Conservation (phyloP, 2,888 invertebrate genomes). For the Melinaea menophilus region DNA sequence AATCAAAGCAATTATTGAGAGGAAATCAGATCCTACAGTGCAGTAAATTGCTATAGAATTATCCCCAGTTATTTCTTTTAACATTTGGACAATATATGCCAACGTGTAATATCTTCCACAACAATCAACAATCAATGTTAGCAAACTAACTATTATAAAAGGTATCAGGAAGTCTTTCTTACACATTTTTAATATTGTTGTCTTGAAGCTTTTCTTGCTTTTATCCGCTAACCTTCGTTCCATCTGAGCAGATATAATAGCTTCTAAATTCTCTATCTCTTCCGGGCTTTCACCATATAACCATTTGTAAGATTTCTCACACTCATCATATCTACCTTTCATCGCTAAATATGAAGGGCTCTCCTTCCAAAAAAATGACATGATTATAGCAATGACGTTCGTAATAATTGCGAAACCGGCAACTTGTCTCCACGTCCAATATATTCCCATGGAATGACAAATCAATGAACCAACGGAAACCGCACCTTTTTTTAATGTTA, state of each 20-base stretch:
- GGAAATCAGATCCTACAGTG: slow-evolving; percentile 40
- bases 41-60: slow-evolving; percentile 41
- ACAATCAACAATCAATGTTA: slow-evolving; percentile 44
- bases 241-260: slow-evolving; percentile 34
- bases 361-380: no score
- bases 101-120: slow-evolving; percentile 21
- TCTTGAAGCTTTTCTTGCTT: slow-evolving; percentile 16
- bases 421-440: no score
- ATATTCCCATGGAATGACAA: slow-evolving; percentile 41
- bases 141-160: slow-evolving; percentile 35
- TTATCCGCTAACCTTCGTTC: slow-evolving; percentile 20
- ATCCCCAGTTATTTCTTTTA: slow-evolving; percentile 38
- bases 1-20: slow-evolving; percentile 37
- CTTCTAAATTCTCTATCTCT: slow-evolving; percentile 38
- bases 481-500: no score
- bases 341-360: no score
- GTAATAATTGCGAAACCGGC: no score
- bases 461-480: slow-evolving; percentile 35
- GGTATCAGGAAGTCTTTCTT: slow-evolving; percentile 42
- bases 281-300: slow-evolving; percentile 37
- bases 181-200: slow-evolving; percentile 29
- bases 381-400: no score
- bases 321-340: no score
- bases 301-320: slow-evolving; percentile 37
- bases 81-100: slow-evolving; percentile 44